Evolutionary conservation across 2,797 vertebrate genomes (phyloP).

Genomic region (Babyrousa celebensis): DNA sequence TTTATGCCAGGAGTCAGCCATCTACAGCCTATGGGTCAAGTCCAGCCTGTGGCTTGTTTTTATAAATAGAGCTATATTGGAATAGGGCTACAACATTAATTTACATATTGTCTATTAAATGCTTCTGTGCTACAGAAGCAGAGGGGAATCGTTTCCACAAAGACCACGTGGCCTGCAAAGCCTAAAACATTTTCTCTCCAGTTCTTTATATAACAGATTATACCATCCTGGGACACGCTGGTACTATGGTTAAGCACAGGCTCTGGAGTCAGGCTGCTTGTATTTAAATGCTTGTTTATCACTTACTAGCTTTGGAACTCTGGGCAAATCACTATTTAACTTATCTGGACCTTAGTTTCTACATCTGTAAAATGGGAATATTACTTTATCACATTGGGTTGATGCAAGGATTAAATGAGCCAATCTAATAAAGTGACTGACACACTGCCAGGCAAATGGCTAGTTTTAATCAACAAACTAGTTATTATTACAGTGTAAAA

Average conservation of each 20-base stretch:
- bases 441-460: not conserved
- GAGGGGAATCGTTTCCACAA: not conserved
- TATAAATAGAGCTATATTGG: constrained; percentile 73
- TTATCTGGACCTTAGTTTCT: constrained; percentile 30
- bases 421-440: not conserved
- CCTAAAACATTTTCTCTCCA: not conserved
- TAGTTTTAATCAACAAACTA: not conserved
- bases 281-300: not conserved
- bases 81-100: not conserved
- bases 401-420: not conserved
- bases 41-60: constrained; percentile 41
- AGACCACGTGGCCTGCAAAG: not conserved
- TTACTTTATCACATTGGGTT: not conserved
- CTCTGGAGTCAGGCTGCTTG: not conserved
- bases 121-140: not conserved
- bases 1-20: constrained; percentile 61
- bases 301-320: constrained; percentile 16
- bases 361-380: constrained; percentile 19
- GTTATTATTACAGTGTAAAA: not conserved
- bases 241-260: not conserved
- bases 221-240: not conserved
- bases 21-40: not conserved
- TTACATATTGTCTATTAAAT: constrained; percentile 22
- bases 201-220: not conserved
- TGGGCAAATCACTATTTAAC: constrained; percentile 12